Conservation (phyloP, 2,888 invertebrate species). For the Polydrusus cervinus region DNA sequence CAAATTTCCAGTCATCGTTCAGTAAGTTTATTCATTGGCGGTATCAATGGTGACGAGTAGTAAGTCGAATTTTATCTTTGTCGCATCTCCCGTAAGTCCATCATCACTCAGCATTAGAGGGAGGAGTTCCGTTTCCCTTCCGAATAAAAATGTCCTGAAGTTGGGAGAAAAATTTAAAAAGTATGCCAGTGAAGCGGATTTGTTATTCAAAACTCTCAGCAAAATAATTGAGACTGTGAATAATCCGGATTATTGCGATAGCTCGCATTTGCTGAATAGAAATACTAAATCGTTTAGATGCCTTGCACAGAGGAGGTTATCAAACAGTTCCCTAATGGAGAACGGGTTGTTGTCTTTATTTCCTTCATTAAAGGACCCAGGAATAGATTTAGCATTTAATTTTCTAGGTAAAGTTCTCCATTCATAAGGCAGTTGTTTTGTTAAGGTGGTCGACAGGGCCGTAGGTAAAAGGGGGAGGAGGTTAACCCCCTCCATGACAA, state of each 20-base stretch:
- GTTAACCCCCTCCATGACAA: too few species aligned
- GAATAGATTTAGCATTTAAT: constrained; percentile 67
- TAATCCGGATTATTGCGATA: constrained; percentile 54
- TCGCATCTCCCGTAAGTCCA: neutral
- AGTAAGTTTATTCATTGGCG: too few species aligned
- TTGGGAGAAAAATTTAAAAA: constrained; percentile 38
- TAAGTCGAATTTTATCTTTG: too few species aligned
- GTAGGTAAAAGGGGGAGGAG: too few species aligned
- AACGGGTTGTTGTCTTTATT: constrained; percentile 71
- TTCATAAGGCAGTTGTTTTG: too few species aligned
- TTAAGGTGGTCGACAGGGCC: too few species aligned
- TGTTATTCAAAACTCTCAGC: constrained; percentile 23
- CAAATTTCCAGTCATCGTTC: too few species aligned
- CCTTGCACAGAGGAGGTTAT: constrained; percentile 67
- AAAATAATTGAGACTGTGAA: neutral
- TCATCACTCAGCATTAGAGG: neutral
- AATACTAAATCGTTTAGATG: constrained; percentile 68
- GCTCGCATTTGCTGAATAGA: constrained; percentile 59
- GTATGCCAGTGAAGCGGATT: constrained; percentile 28
- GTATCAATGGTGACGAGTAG: neutral
- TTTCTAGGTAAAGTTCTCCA: constrained; percentile 63
- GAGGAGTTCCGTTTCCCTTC: neutral
- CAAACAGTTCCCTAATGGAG: constrained; percentile 72
- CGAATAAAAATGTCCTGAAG: neutral
- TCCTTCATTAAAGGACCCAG: constrained; percentile 68